These are phyloP conservation scores for Cladopsammia gracilis DNA, from an alignment of 64 coral and sea anemone genomes.

Conservation along the genomic window DNA sequence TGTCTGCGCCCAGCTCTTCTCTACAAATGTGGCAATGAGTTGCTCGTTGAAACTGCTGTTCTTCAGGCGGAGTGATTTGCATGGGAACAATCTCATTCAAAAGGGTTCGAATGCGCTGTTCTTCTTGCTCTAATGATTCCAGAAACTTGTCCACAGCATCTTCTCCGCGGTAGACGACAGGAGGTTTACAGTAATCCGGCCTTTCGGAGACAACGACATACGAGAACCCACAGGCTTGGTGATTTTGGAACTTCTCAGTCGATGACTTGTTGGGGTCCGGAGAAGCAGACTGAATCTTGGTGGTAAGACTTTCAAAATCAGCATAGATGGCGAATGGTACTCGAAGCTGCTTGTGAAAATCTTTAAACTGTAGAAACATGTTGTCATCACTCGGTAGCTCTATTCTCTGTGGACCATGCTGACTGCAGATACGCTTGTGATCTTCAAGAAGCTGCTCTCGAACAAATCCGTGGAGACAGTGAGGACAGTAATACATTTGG, in stretches of 20 bases:
- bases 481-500: slow-evolving; percentile 59
- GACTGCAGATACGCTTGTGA: slow-evolving; percentile 29
- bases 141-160: slow-evolving; percentile 70
- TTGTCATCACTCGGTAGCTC: slow-evolving; percentile 44
- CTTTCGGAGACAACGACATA: slow-evolving; percentile 32
- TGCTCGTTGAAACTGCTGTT: slow-evolving; percentile 48
- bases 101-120: slow-evolving; percentile 41
- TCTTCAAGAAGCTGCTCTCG: slow-evolving; percentile 53
- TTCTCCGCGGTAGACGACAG: slow-evolving; percentile 65
- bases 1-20: slow-evolving; percentile 2
- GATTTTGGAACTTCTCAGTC: slow-evolving; percentile 49
- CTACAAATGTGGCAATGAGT: slow-evolving; percentile 67
- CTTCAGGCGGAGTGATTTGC: slow-evolving; percentile 22
- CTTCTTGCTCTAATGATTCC: slow-evolving; percentile 16
- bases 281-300: slow-evolving; percentile 19
- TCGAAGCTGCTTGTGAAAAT: slow-evolving; percentile 69
- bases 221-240: background rate
- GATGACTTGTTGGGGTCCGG: slow-evolving; percentile 5
- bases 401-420: slow-evolving; percentile 44
- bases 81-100: slow-evolving; percentile 52
- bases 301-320: slow-evolving; percentile 32
- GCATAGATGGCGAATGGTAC: slow-evolving; percentile 54
- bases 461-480: slow-evolving; percentile 72
- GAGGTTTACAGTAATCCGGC: slow-evolving; percentile 13
- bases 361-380: slow-evolving; percentile 49